Evolutionary conservation across 2,113 vertebrate species (phyloP), one percentile per base, ranked within the genome.

Genomic region (Scomber colias): DNA sequence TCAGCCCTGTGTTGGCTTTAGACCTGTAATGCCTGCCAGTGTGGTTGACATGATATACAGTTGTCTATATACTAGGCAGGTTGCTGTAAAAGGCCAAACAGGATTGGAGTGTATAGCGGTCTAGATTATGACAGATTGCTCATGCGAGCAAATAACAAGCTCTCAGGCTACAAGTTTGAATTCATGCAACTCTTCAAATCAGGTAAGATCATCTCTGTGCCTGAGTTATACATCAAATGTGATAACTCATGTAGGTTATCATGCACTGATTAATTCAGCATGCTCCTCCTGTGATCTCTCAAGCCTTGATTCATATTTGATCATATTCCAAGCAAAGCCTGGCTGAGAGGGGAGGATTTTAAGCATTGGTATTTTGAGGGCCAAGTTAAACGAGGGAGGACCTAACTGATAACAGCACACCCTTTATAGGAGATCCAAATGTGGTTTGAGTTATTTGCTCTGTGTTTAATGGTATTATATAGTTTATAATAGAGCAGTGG

Each of bases 251-350:
- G 51, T 62, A 74, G 80, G 67, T 54, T 69, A 75, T 80, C 44
- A 81, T 16, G 69, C 59, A 82, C 61, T 56, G 62, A 71, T 84
- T 66, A 44, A 76, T 74, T 61, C 51, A 60, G n/a, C 31, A 17
- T 71, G 63, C 15, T 75, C 46, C 21, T 11, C 44, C 50, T 85
- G 78, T 90, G 79, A 89, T 83, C 71, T 79, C 15, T 13, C 40
- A 40, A 27, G 75, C 83, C 63, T 86, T 79, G 78, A 85, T 90
- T 85, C 57, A 87, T 88, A 87, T 88, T 88, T 90, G 65, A 88
- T 82, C 55, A 75, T 48, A 64, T 62, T 83, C 70, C 69, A 67
- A 53, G 72, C 65, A 48, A 59, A 71, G 71, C 48, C 27, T 17
- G 15, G 30, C n/a, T 59, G 31, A 73, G 76, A 69, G 62, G 15